A percentile compares a stretch with the other conserved stretches of the same genome.
Conservation (phyloP, 2,888 invertebrate species). For the Taenaris catops region DNA sequence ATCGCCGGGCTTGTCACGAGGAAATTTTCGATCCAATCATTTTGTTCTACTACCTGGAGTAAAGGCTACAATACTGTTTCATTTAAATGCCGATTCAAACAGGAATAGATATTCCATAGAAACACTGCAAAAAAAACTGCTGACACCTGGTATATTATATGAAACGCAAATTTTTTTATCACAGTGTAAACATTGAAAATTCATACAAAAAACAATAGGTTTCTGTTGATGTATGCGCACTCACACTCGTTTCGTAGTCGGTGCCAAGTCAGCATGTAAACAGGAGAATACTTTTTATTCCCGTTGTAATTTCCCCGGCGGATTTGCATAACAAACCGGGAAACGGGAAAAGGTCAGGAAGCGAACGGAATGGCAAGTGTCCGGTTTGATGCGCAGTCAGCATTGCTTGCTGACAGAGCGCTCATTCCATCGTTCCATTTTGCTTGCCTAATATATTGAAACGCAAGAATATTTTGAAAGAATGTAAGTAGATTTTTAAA, state of each 20-base stretch:
- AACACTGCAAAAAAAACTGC: too few species aligned
- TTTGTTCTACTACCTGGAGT: too few species aligned
- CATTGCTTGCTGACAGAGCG: constrained; percentile 41
- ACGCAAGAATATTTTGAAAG: too few species aligned
- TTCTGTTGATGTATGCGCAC: constrained; percentile 62
- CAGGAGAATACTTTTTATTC: constrained; percentile 76
- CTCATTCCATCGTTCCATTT: constrained; percentile 32
- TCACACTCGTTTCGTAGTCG: constrained; percentile 61
- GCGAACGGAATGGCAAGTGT: constrained; percentile 76
- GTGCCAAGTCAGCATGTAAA: constrained; percentile 71
- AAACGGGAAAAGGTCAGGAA: constrained; percentile 78
- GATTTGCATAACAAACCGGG: constrained; percentile 78
- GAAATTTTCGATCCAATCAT: too few species aligned
- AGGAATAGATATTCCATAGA: too few species aligned
- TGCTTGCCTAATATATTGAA: too few species aligned
- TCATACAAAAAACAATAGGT: constrained; percentile 15
- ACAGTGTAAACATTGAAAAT: constrained; percentile 5
- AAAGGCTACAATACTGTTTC: too few species aligned
- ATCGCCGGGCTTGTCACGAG: too few species aligned
- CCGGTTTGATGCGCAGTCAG: constrained; percentile 70
- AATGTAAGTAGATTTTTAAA: too few species aligned
- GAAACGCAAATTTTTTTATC: neutral
- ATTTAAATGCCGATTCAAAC: too few species aligned
- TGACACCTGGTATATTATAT: neutral
- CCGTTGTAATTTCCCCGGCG: constrained; percentile 65